A percentile compares a stretch with the other conserved stretches of the same genome.
phyloP scores from a whole-genome alignment of 2,888 invertebrate species.

The Netelia inedita region DNA sequence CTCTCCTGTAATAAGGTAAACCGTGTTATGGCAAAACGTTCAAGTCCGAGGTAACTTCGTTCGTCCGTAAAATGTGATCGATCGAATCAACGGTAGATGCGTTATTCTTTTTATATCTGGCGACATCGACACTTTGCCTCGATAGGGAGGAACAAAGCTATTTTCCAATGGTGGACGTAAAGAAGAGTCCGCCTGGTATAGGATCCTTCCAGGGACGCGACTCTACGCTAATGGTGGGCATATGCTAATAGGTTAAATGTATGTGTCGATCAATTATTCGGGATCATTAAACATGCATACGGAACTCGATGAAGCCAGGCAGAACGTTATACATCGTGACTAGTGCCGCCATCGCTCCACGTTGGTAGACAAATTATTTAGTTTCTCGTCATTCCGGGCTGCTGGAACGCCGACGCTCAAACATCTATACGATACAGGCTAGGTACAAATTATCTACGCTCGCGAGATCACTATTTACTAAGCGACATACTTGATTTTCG shows the following conservation, averaged over 20 bases:
- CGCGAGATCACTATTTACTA: slow-evolving; percentile 35
- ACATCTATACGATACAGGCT: slow-evolving; percentile 11
- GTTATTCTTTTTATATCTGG: neutral
- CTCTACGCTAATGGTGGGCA: slow-evolving; percentile 57
- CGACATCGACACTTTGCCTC: neutral
- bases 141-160: neutral
- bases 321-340: slow-evolving; percentile 64
- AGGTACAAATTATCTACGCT: slow-evolving; percentile 10
- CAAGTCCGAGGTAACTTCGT: too few relatives aligned
- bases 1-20: neutral
- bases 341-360: slow-evolving; percentile 36
- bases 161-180: too few relatives aligned
- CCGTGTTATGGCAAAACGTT: neutral
- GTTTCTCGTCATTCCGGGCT: slow-evolving; percentile 51
- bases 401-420: slow-evolving; percentile 28
- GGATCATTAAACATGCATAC: slow-evolving; percentile 70
- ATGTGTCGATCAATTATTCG: slow-evolving; percentile 69
- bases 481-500: neutral
- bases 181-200: too few relatives aligned
- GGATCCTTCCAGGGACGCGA: neutral
- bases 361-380: slow-evolving; percentile 60
- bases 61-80: neutral
- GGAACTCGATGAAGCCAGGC: slow-evolving; percentile 63
- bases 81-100: slow-evolving; percentile 1
- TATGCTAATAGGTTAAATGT: slow-evolving; percentile 66